A percentile compares a stretch with the other conserved stretches of the same genome.
These are phyloP conservation scores for Carcina quercana DNA, from an alignment of 2,888 invertebrate species.

Conservation along the genomic window DNA sequence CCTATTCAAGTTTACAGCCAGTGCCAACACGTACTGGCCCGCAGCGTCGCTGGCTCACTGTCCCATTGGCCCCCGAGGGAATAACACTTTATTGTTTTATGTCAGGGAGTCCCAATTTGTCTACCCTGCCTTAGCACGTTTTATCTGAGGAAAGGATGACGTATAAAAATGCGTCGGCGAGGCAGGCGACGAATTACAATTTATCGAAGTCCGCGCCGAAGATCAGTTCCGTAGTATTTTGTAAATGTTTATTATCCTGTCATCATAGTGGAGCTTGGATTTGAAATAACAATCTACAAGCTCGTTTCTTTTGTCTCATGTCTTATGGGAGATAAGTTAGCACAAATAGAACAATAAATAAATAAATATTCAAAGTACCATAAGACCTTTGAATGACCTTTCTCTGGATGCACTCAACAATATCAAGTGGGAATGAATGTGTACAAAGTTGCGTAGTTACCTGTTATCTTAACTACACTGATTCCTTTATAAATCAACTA, in stretches of 20 bases:
- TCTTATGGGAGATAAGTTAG: not conserved
- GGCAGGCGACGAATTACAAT: not conserved
- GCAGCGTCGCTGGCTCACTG: too few species aligned
- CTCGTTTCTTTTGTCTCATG: not conserved
- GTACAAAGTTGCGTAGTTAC: too few species aligned
- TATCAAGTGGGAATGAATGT: too few species aligned
- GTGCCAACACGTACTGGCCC: conserved; percentile 24
- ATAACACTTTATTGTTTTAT: conserved; percentile 44
- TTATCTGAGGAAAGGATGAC: conserved; percentile 39
- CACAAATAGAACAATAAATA: too few species aligned
- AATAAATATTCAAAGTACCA: too few species aligned
- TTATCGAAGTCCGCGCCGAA: not conserved
- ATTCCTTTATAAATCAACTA: too few species aligned
- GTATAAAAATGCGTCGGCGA: conserved; percentile 19
- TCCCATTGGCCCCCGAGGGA: conserved; percentile 20
- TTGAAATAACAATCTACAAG: not conserved
- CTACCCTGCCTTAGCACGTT: conserved; percentile 41
- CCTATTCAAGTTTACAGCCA: conserved; percentile 34
- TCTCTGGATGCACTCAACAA: too few species aligned
- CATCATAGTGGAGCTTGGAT: not conserved
- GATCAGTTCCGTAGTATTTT: not conserved
- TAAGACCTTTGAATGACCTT: too few species aligned
- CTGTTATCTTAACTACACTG: too few species aligned
- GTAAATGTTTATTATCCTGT: not conserved
- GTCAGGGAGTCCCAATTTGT: conserved; percentile 46